phyloP scores from a whole-genome alignment of 2,113 vertebrate species.

The Maccullochella peelii region DNA sequence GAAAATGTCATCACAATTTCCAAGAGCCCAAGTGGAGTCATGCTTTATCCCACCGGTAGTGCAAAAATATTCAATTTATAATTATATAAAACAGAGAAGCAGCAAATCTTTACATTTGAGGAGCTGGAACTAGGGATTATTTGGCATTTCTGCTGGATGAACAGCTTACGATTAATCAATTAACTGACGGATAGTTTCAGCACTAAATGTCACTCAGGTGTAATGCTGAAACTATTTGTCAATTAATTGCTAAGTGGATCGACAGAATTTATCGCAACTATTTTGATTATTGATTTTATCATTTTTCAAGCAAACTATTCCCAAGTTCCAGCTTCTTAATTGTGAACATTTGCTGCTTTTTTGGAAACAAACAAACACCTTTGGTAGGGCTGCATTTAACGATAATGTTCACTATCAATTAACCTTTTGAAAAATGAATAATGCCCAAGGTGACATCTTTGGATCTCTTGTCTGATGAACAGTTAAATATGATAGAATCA shows the following conservation, averaged over 20 bases:
- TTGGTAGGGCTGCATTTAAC: background rate
- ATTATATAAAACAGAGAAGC: background rate
- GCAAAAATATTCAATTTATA: background rate
- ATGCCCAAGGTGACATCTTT: background rate
- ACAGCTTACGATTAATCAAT: background rate
- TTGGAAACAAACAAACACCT: background rate
- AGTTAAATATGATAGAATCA: background rate
- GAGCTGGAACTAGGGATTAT: background rate
- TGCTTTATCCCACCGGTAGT: background rate
- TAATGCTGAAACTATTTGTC: background rate
- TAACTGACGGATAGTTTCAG: background rate
- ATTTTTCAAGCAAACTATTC: background rate
- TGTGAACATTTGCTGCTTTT: background rate
- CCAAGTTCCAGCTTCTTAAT: background rate
- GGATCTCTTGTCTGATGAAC: background rate
- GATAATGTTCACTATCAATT: background rate
- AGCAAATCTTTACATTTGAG: background rate
- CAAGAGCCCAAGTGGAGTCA: background rate
- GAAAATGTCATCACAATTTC: background rate
- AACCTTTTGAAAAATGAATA: background rate
- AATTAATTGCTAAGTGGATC: background rate
- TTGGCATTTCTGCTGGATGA: background rate
- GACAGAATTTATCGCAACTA: background rate
- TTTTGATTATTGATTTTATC: background rate
- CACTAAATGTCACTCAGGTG: background rate